A percentile compares a stretch with the other conserved stretches of the same genome.
Conservation (phyloP, 2,888 invertebrate species). For the Monoplex corrugatus region DNA sequence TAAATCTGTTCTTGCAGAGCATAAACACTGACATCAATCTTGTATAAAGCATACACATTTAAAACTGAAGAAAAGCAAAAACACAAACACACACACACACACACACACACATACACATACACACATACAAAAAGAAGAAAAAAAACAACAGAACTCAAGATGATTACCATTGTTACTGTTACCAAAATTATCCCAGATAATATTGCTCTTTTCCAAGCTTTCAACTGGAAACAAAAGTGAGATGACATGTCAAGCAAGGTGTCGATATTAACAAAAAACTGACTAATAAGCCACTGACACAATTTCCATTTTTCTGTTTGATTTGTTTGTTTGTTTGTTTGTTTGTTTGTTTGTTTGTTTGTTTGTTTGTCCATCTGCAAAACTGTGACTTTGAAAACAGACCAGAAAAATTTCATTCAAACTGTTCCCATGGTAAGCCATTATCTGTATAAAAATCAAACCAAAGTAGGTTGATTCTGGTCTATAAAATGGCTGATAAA, state of each 20-base stretch:
- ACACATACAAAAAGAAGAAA: neutral
- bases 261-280: too few species aligned
- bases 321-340: too few species aligned
- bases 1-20: neutral
- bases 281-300: too few species aligned
- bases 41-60: neutral
- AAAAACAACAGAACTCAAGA: neutral
- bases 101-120: neutral
- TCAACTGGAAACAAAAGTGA: slow-evolving; percentile 47
- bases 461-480: too few species aligned
- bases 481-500: too few species aligned
- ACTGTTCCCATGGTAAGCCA: too few species aligned
- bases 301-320: too few species aligned
- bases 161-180: slow-evolving; percentile 53
- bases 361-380: too few species aligned
- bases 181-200: slow-evolving; percentile 52
- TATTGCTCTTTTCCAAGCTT: slow-evolving; percentile 48
- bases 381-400: too few species aligned
- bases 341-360: too few species aligned
- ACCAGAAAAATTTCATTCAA: too few species aligned
- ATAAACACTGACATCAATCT: neutral
- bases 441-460: too few species aligned
- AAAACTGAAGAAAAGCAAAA: neutral
- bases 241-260: slow-evolving; percentile 24
- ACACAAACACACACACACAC: neutral